Evolutionary conservation across 2,888 invertebrate genomes (phyloP), one percentile per base, ranked within the genome.

Genomic region (Podotricha telesiphe): DNA sequence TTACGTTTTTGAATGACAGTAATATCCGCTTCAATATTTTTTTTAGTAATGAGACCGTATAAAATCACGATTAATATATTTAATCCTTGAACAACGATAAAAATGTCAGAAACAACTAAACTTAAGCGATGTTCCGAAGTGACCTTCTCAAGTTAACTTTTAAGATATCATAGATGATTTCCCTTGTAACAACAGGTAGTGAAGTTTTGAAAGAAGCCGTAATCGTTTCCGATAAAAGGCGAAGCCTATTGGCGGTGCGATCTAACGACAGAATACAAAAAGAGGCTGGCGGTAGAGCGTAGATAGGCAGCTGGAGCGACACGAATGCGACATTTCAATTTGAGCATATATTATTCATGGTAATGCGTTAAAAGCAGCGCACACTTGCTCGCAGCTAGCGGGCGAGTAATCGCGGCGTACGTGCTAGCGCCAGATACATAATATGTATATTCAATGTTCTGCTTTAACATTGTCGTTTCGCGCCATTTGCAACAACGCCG

Each of bases 271-370:
- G 85, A 88, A 87, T 87, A 89, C 78, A 81, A 86, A 85, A 85
- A 83, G 80, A 84, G 77, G 74, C 73, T 73, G 83, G 81, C 74
- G 78, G 75, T 74, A 75, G 81, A 78, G 81, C 81, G 81, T 81
- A 88, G 89, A 89, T 86, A 88, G 90, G 88, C 86, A 83, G 85
- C 80, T 80, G 81, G 86, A 87, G 87, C 87, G 87, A 88, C 87
- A 83, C 84, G 89, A 90, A 90, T 89, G 87, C 92, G 92, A 91
- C 91, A 89, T 91, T 91, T 92, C 93, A 93, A 92, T 93, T 91
- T 91, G 87, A 86, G 87, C 82, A 89, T 93, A 91, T 93, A 90
- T 92, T 92, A 93, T 92, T 91, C 92, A 93, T 88, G 91, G 90
- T 92, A 93, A 91, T 91, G 88, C 91, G 91, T 91, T 93, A 91